Evolutionary conservation across 1,140 invertebrate genomes (phyloP), one percentile per base, ranked within the genome.

Genomic region (Meteorus sp.): DNA sequence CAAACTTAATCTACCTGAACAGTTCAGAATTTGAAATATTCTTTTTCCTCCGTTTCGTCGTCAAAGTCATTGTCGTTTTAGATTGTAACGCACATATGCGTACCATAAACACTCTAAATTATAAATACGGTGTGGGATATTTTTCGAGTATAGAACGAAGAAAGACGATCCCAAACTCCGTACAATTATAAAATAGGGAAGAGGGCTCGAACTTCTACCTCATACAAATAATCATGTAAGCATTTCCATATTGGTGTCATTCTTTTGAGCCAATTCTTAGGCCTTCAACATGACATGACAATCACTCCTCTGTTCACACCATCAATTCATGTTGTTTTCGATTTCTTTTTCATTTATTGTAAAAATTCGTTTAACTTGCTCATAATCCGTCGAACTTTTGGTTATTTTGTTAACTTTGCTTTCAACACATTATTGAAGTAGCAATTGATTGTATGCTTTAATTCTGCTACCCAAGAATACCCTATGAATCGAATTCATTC

Each of bases 101-200:
- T 29, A 5, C 9, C 27, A 41, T 59, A 64, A 50, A n/a, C 65
- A 58, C 60, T 55, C 62, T 67, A 65, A 33, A 33, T 57, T 56
- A 65, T 65, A 67, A 39, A 53, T 9, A 43, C 37, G 57, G 50
- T 62, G 48, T 59, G 54, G 15, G 33, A 62, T 43, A 1, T 43
- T 33, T 43, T 51, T 50, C 61, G n/a, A n/a, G n/a, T n/a, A 57
- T 58, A 56, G 55, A 41, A 48, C 60, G 9, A 13, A 59, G 58
- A 52, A 69, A 68, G 67, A 64, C 67, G 52, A 62, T 55, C 63
- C 33, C 54, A 63, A 67, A 65, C 65, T 66, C 65, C 63, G 60
- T 68, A 71, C 68, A 70, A 68, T 70, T 70, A 69, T 68, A 68
- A 71, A 70, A 71, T 58, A 61, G 48, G 27, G 9, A 29, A 68